Conservation (phyloP, 2,888 invertebrate genomes). For the Elmis aenea region DNA sequence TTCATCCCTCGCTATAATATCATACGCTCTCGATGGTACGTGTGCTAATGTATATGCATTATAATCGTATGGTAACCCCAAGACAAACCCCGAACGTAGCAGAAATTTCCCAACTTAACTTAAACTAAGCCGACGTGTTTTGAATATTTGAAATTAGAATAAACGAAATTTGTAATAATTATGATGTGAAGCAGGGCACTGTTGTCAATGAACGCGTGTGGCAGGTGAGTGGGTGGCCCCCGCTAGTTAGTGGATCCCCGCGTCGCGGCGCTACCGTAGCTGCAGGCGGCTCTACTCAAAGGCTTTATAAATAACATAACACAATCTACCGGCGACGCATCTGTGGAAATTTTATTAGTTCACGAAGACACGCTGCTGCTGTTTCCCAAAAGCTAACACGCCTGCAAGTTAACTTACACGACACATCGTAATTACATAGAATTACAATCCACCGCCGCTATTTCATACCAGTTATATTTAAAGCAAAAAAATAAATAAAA, state of each 20-base stretch:
- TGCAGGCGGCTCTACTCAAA: conserved; percentile 31
- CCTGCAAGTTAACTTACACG: no score
- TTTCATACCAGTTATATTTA: no score
- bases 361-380: conserved; percentile 30
- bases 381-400: no score
- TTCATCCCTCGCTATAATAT: conserved; percentile 18
- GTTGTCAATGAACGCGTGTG: conserved; percentile 20
- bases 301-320: conserved; percentile 44
- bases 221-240: conserved; percentile 25
- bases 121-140: conserved; percentile 4
- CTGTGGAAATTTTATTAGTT: conserved; percentile 45
- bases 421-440: no score
- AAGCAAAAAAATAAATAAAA: no score
- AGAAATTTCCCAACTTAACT: no score
- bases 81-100: no score
- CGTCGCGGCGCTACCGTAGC: conserved; percentile 28
- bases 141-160: conserved; percentile 5
- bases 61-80: no score
- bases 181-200: conserved; percentile 20
- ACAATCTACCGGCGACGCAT: conserved; percentile 42
- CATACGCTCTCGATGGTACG: conserved; percentile 10
- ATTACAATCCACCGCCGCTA: no score
- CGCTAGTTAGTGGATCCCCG: conserved; percentile 23
- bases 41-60: no score
- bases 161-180: conserved; percentile 17